Evolutionary conservation across 2,797 vertebrate genomes (phyloP).

Genomic region (Phalanger gymnotis): DNA sequence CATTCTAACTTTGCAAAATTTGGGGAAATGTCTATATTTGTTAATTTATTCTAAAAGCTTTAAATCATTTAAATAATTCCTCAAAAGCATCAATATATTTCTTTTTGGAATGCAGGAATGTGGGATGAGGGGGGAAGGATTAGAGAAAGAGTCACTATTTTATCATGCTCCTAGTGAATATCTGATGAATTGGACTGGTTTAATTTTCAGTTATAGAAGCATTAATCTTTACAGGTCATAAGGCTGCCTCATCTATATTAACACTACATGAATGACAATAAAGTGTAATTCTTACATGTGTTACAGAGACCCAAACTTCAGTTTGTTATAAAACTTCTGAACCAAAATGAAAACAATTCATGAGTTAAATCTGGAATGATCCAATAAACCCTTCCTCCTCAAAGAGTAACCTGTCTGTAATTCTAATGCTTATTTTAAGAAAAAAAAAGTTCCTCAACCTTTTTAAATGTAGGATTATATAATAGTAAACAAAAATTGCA

Average conservation of each 20-base stretch:
- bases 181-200: constrained; percentile 68
- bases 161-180: constrained; percentile 61
- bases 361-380: constrained; percentile 44
- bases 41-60: constrained; percentile 62
- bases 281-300: constrained; percentile 39
- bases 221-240: constrained; percentile 6
- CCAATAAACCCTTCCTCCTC: constrained; percentile 27
- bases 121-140: constrained; percentile 37
- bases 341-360: constrained; percentile 76
- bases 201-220: constrained; percentile 66
- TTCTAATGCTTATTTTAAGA: constrained; percentile 44
- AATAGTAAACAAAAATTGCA: constrained; percentile 78
- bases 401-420: background rate
- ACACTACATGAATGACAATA: background rate
- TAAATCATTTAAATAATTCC: constrained; percentile 59
- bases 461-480: constrained; percentile 78
- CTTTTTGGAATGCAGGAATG: constrained; percentile 72
- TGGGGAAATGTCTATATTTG: constrained; percentile 61
- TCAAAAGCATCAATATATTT: constrained; percentile 65
- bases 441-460: constrained; percentile 70
- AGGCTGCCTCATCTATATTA: constrained; percentile 15
- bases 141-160: constrained; percentile 76
- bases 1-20: constrained; percentile 54
- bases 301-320: constrained; percentile 68
- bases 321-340: constrained; percentile 64